A percentile compares a stretch with the other conserved stretches of the same genome.
These are phyloP conservation scores for Drosophila mayri DNA, from an alignment of 1,140 invertebrate species.

Conservation along the genomic window DNA sequence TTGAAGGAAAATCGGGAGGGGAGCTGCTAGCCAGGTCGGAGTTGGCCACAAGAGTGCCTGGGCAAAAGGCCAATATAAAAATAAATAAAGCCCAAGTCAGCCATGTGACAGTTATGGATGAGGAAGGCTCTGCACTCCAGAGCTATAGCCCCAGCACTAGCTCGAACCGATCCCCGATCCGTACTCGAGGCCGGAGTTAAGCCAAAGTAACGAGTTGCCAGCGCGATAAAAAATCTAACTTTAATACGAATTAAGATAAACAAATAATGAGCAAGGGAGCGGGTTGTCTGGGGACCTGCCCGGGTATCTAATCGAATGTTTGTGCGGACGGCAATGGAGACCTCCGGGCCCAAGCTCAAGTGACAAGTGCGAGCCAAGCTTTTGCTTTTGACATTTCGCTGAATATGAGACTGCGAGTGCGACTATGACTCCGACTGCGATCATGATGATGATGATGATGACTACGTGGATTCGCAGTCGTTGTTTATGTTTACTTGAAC, in stretches of 20 bases:
- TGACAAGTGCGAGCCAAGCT: conserved; percentile 67
- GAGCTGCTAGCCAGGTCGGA: conserved; percentile 16
- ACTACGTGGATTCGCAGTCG: conserved; percentile 35
- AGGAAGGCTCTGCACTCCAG: conserved; percentile 42
- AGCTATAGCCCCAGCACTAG: background rate
- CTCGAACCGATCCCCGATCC: conserved; percentile 19
- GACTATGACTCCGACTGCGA: background rate
- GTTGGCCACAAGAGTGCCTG: conserved; percentile 35
- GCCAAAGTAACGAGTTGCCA: conserved; percentile 68
- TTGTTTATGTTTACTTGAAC: conserved; percentile 61
- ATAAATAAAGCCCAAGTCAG: conserved; percentile 70
- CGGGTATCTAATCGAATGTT: conserved; percentile 39
- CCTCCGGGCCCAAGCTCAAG: conserved; percentile 73
- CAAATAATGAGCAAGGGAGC: conserved; percentile 60
- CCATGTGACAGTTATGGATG: conserved; percentile 78
- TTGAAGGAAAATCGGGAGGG: background rate
- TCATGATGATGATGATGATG: conserved; percentile 39
- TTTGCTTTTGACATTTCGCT: conserved; percentile 68
- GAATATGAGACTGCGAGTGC: conserved; percentile 42
- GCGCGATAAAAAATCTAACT: conserved; percentile 78
- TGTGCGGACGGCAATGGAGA: conserved; percentile 50
- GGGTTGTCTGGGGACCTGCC: background rate
- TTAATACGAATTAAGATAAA: conserved; percentile 76
- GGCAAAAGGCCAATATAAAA: conserved; percentile 65
- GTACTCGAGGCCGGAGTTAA: conserved; percentile 31